These are phyloP conservation scores for Drosophila subquinaria DNA, from an alignment of 2,888 invertebrate genomes.

Conservation along the genomic window DNA sequence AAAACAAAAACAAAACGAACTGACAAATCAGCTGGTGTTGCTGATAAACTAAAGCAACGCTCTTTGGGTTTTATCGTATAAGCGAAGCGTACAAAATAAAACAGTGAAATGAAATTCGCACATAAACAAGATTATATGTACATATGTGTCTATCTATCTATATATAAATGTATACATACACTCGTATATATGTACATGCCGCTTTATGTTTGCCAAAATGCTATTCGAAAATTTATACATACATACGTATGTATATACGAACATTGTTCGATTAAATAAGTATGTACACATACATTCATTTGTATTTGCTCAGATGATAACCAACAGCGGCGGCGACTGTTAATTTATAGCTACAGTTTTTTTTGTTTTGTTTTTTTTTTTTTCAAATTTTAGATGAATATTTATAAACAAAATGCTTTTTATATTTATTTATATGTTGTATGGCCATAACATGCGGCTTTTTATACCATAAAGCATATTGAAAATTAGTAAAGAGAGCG, in stretches of 20 bases:
- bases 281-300: slow-evolving; percentile 12
- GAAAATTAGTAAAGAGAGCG: not conserved
- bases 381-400: slow-evolving; percentile 34
- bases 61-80: slow-evolving; percentile 31
- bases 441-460: slow-evolving; percentile 1
- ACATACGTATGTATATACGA: not conserved
- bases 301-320: slow-evolving; percentile 64
- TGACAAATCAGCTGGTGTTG: slow-evolving; percentile 42
- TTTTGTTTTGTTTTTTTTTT: slow-evolving; percentile 43
- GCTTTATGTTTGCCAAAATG: slow-evolving; percentile 41
- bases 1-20: slow-evolving; percentile 34
- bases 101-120: slow-evolving; percentile 27
- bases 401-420: slow-evolving; percentile 35
- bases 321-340: slow-evolving; percentile 39
- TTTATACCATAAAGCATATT: slow-evolving; percentile 5
- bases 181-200: slow-evolving; percentile 7
- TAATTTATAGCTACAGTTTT: slow-evolving; percentile 64
- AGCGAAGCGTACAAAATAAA: slow-evolving; percentile 18
- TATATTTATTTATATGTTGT: slow-evolving; percentile 15
- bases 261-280: slow-evolving; percentile 16
- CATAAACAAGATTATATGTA: slow-evolving; percentile 4
- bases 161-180: slow-evolving; percentile 7
- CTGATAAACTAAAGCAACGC: slow-evolving; percentile 37
- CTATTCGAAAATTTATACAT: slow-evolving; percentile 33
- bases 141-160: slow-evolving; percentile 10